Conservation (phyloP, 1,140 invertebrate genomes). For the Drosophila novamexicana region DNA sequence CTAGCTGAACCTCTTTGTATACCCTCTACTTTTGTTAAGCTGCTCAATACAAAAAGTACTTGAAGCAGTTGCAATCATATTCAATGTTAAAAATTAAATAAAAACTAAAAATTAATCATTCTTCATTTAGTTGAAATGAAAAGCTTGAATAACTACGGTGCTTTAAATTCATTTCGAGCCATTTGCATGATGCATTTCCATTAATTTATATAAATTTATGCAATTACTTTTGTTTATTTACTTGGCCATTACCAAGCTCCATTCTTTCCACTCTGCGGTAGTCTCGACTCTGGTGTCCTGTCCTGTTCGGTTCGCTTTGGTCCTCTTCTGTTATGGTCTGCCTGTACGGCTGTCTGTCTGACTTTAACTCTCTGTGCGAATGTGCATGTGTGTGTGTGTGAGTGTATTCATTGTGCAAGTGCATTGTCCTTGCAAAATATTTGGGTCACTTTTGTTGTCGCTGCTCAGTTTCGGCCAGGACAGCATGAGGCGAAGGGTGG, state of each 20-base stretch:
- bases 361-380: not conserved
- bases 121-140: constrained; percentile 15
- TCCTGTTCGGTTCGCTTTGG: not conserved
- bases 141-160: constrained; percentile 58
- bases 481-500: not conserved
- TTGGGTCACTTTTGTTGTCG: constrained; percentile 79
- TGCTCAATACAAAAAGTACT: no score
- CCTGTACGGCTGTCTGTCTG: constrained; percentile 17
- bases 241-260: constrained; percentile 56
- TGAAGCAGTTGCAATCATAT: no score
- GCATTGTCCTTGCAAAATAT: constrained; percentile 81
- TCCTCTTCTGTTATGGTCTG: constrained; percentile 29
- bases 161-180: constrained; percentile 67
- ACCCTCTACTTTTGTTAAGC: no score
- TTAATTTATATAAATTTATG: constrained; percentile 82
- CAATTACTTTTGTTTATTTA: constrained; percentile 82
- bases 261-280: constrained; percentile 20
- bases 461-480: constrained; percentile 61
- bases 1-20: no score
- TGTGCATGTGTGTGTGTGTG: constrained; percentile 22
- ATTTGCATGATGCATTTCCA: constrained; percentile 77
- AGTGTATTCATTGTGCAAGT: constrained; percentile 68
- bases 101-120: constrained; percentile 6
- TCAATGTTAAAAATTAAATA: not conserved
- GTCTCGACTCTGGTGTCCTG: constrained; percentile 20